Evolutionary conservation across 2,113 vertebrate genomes (phyloP).

Genomic region (Syngnathoides biaculeatus): DNA sequence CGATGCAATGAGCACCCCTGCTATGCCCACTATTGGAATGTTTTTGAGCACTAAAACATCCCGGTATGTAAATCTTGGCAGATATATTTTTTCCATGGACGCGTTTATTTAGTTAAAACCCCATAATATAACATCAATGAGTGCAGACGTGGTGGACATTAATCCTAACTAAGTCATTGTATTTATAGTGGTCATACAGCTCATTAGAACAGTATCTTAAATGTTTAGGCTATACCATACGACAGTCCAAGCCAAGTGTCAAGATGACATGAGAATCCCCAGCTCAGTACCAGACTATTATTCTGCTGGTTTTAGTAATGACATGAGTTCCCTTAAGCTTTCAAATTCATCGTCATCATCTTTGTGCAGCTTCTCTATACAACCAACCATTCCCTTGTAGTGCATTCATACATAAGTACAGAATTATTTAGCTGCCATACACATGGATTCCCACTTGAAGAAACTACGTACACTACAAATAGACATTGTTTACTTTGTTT

Average conservation of each 20-base stretch:
- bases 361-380: not conserved
- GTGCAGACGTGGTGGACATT: not conserved
- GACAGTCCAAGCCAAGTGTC: slow-evolving; percentile 9
- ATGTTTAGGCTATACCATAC: slow-evolving; percentile 11
- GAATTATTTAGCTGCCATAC: slow-evolving; percentile 16
- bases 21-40: not conserved
- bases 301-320: not conserved
- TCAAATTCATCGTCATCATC: not conserved
- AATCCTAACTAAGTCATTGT: not conserved
- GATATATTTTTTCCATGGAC: not conserved
- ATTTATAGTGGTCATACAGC: not conserved
- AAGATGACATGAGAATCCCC: slow-evolving; percentile 4
- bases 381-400: not conserved
- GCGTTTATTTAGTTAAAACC: not conserved
- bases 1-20: no score
- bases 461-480: slow-evolving; percentile 44
- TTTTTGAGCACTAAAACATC: not conserved
- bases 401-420: not conserved
- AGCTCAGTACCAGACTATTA: not conserved
- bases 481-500: slow-evolving; percentile 59
- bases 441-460: slow-evolving; percentile 40
- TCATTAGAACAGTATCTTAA: not conserved
- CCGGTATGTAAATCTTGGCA: not conserved
- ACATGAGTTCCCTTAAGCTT: not conserved
- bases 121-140: not conserved